phyloP scores from a whole-genome alignment of 2,888 invertebrate species.

The Synergus laeviventris region DNA sequence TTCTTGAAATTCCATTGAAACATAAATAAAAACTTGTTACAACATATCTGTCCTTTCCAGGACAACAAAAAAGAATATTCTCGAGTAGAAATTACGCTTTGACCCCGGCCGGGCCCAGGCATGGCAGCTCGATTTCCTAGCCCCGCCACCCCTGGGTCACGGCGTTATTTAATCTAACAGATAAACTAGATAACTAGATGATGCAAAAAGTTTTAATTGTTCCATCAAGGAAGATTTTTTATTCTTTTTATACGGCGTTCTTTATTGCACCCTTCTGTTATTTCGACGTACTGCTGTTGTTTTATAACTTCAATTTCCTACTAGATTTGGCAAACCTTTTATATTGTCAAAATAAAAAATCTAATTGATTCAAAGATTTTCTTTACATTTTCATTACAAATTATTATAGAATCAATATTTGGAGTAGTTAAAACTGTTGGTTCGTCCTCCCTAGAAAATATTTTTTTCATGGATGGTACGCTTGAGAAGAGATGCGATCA shows the following conservation, averaged over 20 bases:
- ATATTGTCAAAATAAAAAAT: no score
- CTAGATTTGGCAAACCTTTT: no score
- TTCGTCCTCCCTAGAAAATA: neutral
- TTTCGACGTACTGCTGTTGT: neutral
- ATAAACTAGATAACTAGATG: slow-evolving; percentile 10
- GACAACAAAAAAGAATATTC: no score
- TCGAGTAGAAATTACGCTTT: neutral
- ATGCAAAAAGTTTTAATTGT: neutral
- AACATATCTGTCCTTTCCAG: no score
- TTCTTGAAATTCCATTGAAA: no score
- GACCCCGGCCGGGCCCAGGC: neutral
- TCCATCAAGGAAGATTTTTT: neutral
- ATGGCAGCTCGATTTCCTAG: no score
- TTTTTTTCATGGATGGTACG: neutral
- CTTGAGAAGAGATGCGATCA: slow-evolving; percentile 1
- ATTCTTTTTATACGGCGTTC: slow-evolving; percentile 13
- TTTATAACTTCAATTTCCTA: no score
- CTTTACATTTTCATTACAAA: neutral
- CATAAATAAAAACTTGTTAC: no score
- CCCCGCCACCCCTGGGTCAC: no score
- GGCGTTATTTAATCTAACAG: neutral
- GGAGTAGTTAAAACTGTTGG: no score
- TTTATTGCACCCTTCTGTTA: neutral
- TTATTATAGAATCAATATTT: neutral
- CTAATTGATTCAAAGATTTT: no score